Base-by-base conservation (phyloP, 2,888 invertebrate genomes). In the Gymnoscelis rufifasciata region DNA sequence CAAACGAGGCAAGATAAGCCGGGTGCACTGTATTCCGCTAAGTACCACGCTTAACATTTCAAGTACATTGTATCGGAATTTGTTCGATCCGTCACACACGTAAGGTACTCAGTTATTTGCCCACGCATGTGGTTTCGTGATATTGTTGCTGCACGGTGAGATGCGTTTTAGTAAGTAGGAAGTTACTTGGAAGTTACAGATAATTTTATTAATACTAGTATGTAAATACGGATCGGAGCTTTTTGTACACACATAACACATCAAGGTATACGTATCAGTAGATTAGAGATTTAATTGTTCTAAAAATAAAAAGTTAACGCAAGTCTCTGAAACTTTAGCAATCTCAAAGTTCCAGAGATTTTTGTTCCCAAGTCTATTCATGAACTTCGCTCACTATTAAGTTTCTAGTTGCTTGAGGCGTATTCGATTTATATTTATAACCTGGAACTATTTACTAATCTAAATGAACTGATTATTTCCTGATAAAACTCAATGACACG, bases 1-100 rank as follows among this genome's bases (percentile, higher is more conserved):
- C 79, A 78, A 82, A 83, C 81, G 82, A 80, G 70, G 60, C 56
- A 71, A 35, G 83, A 83, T 84, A 83, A 83, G 74, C 62, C 60
- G 54, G 57, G 63, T 59, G 66, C 64, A 63, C 55, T 59, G 66
- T 63, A 66, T 64, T 63, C n/a, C 66, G 49, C 54, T 58, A 56
- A 58, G 47, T 40, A 56, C 45, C 52, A 19, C 41, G 33, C 43
- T 28, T 58, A 52, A 58, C 47, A 58, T 54, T 58, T 56, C 51
- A 52, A 51, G 49, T 52, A 52, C 51, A 47, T 27, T 46, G 40
- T 42, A 49, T 43, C 35, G 37, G 43, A 38, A 40, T 49, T 44
- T 36, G 27, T 40, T 40, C 41, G 43, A 52, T 57, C 40, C 43
- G 50, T 53, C 51, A 47, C 35, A 41, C 29, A 36, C 37, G 39